Evolutionary conservation across 2,888 invertebrate species (phyloP), one percentile per base, ranked within the genome.

Genomic region (Cantharis flavilabris): DNA sequence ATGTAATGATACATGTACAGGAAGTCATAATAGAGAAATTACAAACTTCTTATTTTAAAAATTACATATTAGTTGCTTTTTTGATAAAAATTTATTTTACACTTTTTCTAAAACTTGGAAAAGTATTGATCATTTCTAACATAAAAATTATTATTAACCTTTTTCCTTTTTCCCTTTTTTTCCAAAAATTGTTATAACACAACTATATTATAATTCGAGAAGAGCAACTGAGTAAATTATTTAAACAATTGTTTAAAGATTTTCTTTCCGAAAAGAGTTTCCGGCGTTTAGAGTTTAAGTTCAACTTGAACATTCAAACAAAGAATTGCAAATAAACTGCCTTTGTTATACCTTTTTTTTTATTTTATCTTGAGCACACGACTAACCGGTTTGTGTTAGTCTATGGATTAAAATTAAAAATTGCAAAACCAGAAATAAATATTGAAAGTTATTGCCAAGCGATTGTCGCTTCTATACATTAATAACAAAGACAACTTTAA

Each of bases 321-420:
- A 67, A 67, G 65, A 67, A 67, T 67, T 11, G 65, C 23, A 64
- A 64, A 65, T 16, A 71, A 75, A 75, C 49, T 33, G 71, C 71
- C 71, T 71, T 67, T 71, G 71, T 71, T 71, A 23, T 14, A 9
- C 64, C 11, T 63, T 28, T 62, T 28, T 62, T 72, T 76, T 73
- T 76, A 70, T 76, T 72, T 76, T 62, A 72, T 30, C 62, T 70
- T 26, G 33, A 76, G 76, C 76, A 76, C 76, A 76, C 76, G 76
- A 76, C 76, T 49, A 76, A 76, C 76, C 76, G 76, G 76, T 76
- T 76, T 72, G 33, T 13, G 23, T 69, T 26, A 26, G 69, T 72
- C 69, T 72, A 26, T 62, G 13, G 18, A 33, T 26, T 69, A 71
- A 67, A 75, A 75, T 71, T 71, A 75, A 33, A 67, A 49, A 30